These are phyloP conservation scores for Ganaspis brasiliensis DNA, from an alignment of 2,888 invertebrate species.

Conservation along the genomic window DNA sequence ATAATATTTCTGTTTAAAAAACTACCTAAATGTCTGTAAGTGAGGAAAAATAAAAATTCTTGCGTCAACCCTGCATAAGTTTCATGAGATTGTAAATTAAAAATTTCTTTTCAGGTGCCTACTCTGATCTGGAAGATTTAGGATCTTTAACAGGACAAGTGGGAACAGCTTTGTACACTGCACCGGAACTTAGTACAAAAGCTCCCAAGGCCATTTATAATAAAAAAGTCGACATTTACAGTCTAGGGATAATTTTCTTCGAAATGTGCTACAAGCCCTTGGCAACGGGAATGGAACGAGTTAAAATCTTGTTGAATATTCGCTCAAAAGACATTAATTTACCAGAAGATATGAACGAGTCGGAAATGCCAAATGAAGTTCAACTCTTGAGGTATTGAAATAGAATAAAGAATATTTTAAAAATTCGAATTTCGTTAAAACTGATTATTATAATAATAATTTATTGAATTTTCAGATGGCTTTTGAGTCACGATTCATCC, in stretches of 20 bases:
- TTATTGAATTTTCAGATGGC: slow-evolving; percentile 82
- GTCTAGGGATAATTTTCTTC: slow-evolving; percentile 94
- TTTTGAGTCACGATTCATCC: slow-evolving; percentile 92
- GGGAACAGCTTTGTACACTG: slow-evolving; percentile 97
- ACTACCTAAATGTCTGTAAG: no score
- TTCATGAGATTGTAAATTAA: no score
- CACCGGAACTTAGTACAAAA: slow-evolving; percentile 92
- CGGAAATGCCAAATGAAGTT: slow-evolving; percentile 83
- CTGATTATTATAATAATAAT: slow-evolving; percentile 49
- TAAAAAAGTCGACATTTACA: slow-evolving; percentile 90
- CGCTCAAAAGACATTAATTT: slow-evolving; percentile 87
- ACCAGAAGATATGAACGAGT: slow-evolving; percentile 86
- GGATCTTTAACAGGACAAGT: slow-evolving; percentile 90
- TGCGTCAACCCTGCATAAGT: no score
- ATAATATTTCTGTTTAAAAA: no score
- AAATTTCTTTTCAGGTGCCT: slow-evolving; percentile 71
- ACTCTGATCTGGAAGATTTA: slow-evolving; percentile 73
- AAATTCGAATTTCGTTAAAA: slow-evolving; percentile 54
- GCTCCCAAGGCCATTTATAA: slow-evolving; percentile 89
- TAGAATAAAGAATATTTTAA: no score
- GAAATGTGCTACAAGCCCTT: slow-evolving; percentile 96
- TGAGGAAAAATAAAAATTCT: no score
- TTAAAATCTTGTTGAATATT: slow-evolving; percentile 88
- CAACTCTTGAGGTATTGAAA: slow-evolving; percentile 84
- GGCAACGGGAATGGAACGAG: slow-evolving; percentile 94